Evolutionary conservation across 2,888 invertebrate genomes (phyloP), one percentile per base, ranked within the genome.

Genomic region (Melieria picta): DNA sequence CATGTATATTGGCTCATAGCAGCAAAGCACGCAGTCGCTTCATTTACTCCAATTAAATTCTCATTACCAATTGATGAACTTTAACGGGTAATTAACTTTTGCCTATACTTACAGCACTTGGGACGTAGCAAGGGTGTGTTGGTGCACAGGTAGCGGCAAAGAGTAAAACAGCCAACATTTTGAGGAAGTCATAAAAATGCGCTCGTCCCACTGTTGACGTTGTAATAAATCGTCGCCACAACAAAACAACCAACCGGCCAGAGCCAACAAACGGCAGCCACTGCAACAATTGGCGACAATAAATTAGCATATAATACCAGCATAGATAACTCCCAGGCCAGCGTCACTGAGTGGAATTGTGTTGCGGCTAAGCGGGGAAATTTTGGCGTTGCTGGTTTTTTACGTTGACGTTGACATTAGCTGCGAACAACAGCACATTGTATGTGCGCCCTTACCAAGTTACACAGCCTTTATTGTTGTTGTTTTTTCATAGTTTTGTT

Each of bases 141-240:
- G 16, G 16, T 16, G 30, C 30, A 30, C 2, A 30, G 30, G 30
- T 30, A 30, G 30, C 30, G 30, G 30, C 30, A 30, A 30, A 30
- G 30, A 30, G 30, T 30, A 30, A 30, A 30, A 30, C 30, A 30
- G 30, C 30, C 30, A 30, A 30, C 30, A 30, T 30, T 30, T 30
- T 57, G 72, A 77, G 76, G 76, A 77, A 77, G 76, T 77, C 76
- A 72, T 77, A 77, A 77, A 77, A 73, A 71, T 75, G 65, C 42
- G 69, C 69, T 55, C 43, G 46, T 43, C 61, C 7, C 10, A 16
- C 7, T 13, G 42, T 13, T 10, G 48, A 43, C 60, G 76, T 74
- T 76, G 83, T 75, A 79, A 82, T 81, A 83, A 81, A 81, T 81
- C 75, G 73, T 30, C 58, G 5, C 7, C 30, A 45, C 62, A 60